These are phyloP conservation scores for Chondrilla cf. caribensis DNA, from an alignment of 37 sponge, comb jelly and placozoan genomes.

Conservation along the genomic window DNA sequence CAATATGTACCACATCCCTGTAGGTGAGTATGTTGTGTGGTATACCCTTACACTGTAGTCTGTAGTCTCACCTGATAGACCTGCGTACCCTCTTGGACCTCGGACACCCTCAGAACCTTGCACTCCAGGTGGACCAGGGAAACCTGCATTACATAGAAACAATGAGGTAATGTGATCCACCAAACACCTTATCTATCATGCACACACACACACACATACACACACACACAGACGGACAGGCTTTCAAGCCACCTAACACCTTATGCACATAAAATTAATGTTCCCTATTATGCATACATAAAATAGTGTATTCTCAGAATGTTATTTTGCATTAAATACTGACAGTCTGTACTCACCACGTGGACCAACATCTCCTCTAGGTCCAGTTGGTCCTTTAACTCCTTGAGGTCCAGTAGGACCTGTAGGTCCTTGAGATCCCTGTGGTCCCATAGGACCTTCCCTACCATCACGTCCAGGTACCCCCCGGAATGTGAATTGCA, in stretches of 20 bases:
- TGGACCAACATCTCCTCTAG: slow-evolving; percentile 10
- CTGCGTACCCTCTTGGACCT: too few species aligned
- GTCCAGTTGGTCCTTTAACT: neutral
- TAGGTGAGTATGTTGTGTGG: too few species aligned
- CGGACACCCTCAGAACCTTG: too few species aligned
- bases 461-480: slow-evolving; percentile 14
- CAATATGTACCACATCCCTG: too few species aligned
- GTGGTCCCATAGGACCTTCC: slow-evolving; percentile 32
- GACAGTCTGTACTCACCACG: slow-evolving; percentile 5
- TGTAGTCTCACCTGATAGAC: too few species aligned
- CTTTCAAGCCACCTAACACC: neutral
- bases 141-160: too few species aligned
- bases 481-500: slow-evolving; percentile 19
- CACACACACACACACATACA: slow-evolving; percentile 35
- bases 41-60: too few species aligned
- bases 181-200: neutral
- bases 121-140: too few species aligned
- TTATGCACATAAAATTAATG: neutral
- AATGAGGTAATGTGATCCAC: slow-evolving; percentile 14
- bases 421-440: slow-evolving; percentile 50
- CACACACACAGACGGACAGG: slow-evolving; percentile 26
- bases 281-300: too few species aligned
- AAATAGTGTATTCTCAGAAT: too few species aligned
- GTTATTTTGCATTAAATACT: neutral
- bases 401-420: slow-evolving; percentile 49